Percentiles rank a stretch among this genome's conserved stretches.
phyloP scores from a whole-genome alignment of 2,113 vertebrate species.

The Abramis brama region DNA sequence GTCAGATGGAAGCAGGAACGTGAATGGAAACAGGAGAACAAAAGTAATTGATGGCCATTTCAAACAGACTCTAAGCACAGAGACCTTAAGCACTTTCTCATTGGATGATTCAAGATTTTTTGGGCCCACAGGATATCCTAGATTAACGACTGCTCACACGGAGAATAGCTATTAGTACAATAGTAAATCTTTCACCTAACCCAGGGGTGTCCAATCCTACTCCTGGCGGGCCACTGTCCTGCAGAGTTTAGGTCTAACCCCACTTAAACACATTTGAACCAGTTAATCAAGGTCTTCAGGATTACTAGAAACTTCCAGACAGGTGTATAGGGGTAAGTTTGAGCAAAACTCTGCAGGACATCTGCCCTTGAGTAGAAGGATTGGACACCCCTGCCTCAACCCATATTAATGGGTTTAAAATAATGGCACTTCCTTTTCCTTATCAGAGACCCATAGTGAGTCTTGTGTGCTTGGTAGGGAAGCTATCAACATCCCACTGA shows the following conservation, averaged over 20 bases:
- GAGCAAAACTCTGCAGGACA: neutral
- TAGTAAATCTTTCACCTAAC: constrained; percentile 11
- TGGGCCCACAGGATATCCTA: constrained; percentile 60
- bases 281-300: neutral
- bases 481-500: constrained; percentile 63
- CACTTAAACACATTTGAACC: neutral
- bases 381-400: neutral
- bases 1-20: constrained; percentile 13
- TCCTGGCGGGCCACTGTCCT: neutral
- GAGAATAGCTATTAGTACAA: constrained; percentile 62
- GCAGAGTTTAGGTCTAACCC: neutral
- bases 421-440: neutral
- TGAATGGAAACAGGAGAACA: constrained; percentile 1
- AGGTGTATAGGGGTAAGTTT: neutral
- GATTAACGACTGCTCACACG: constrained; percentile 55
- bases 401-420: neutral
- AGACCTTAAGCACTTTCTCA: constrained; percentile 61
- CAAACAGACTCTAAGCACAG: constrained; percentile 61
- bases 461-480: constrained; percentile 41
- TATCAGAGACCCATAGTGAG: neutral
- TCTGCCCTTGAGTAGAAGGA: neutral
- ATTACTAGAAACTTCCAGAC: neutral
- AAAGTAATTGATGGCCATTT: constrained; percentile 57
- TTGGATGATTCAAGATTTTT: constrained; percentile 62
- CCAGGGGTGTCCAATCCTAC: neutral